A percentile compares a stretch with the other conserved stretches of the same genome.
Conservation (phyloP, 1,140 invertebrate species). For the Saccostrea cuccullata region DNA sequence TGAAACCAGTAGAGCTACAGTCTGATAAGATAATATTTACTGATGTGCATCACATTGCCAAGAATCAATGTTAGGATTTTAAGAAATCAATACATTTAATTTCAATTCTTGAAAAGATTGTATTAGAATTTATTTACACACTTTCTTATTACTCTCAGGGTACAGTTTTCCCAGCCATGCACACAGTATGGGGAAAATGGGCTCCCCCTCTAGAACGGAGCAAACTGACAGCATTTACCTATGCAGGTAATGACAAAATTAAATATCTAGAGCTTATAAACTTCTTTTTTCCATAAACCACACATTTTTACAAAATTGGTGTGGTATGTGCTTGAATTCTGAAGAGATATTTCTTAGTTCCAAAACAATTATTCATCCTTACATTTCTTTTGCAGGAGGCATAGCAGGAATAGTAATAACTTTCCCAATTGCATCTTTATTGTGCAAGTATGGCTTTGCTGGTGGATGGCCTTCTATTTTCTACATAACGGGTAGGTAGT, state of each 20-base stretch:
- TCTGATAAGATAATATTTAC: too few relatives aligned
- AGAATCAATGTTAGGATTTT: too few relatives aligned
- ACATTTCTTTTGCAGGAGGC: slow-evolving; percentile 69
- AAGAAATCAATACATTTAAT: too few relatives aligned
- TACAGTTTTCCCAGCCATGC: slow-evolving; percentile 93
- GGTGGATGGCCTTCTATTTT: slow-evolving; percentile 92
- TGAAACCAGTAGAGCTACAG: too few relatives aligned
- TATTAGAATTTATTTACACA: too few relatives aligned
- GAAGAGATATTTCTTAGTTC: too few relatives aligned
- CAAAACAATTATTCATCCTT: background rate
- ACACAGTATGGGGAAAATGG: slow-evolving; percentile 83
- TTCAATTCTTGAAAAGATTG: too few relatives aligned
- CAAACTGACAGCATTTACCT: slow-evolving; percentile 75
- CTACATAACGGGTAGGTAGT: slow-evolving; percentile 88
- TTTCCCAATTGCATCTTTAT: slow-evolving; percentile 75
- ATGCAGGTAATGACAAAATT: slow-evolving; percentile 67
- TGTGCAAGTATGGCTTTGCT: slow-evolving; percentile 79
- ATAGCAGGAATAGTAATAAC: slow-evolving; percentile 78
- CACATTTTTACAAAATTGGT: too few relatives aligned
- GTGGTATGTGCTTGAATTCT: too few relatives aligned
- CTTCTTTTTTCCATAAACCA: too few relatives aligned
- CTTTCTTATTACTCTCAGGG: slow-evolving; percentile 81
- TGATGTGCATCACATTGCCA: too few relatives aligned
- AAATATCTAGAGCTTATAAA: background rate
- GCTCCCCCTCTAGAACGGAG: slow-evolving; percentile 77